Conservation (phyloP, 2,888 invertebrate species). For the Sinotaia quadrata region DNA sequence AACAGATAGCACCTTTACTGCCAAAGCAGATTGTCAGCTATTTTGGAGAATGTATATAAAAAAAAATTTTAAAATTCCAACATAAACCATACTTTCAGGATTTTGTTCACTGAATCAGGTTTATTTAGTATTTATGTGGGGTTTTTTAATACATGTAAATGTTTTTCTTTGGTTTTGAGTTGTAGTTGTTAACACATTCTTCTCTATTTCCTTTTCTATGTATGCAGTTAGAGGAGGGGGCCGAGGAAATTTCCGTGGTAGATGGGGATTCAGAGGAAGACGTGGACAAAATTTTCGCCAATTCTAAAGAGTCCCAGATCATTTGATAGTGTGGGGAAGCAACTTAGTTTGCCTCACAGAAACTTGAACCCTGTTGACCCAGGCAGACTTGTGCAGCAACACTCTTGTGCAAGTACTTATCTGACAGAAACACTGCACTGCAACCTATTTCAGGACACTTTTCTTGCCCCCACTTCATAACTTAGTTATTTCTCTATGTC, state of each 20-base stretch:
- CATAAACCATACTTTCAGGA: neutral
- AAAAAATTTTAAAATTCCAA: too few species aligned
- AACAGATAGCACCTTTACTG: neutral
- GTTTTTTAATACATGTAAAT: neutral
- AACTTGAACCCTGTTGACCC: too few species aligned
- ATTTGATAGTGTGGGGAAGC: too few species aligned
- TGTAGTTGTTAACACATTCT: neutral
- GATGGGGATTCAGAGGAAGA: slow-evolving; percentile 37
- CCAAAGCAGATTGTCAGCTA: too few species aligned
- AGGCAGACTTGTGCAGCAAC: too few species aligned
- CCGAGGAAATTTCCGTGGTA: slow-evolving; percentile 31
- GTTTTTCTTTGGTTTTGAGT: neutral
- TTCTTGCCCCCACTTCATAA: too few species aligned
- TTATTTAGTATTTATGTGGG: neutral
- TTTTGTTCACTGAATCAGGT: neutral
- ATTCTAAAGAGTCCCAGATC: slow-evolving; percentile 13
- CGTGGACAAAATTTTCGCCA: slow-evolving; percentile 30
- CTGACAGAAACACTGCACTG: too few species aligned
- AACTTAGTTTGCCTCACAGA: too few species aligned
- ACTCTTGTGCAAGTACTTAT: too few species aligned
- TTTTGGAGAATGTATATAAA: too few species aligned
- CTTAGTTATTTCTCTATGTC: too few species aligned
- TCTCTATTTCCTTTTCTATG: neutral
- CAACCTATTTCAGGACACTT: too few species aligned
- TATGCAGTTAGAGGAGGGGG: slow-evolving; percentile 25